Percentiles rank a stretch among this genome's conserved stretches.
phyloP scores from a whole-genome alignment of 2,113 vertebrate genomes.

The Paramormyrops kingsleyae region DNA sequence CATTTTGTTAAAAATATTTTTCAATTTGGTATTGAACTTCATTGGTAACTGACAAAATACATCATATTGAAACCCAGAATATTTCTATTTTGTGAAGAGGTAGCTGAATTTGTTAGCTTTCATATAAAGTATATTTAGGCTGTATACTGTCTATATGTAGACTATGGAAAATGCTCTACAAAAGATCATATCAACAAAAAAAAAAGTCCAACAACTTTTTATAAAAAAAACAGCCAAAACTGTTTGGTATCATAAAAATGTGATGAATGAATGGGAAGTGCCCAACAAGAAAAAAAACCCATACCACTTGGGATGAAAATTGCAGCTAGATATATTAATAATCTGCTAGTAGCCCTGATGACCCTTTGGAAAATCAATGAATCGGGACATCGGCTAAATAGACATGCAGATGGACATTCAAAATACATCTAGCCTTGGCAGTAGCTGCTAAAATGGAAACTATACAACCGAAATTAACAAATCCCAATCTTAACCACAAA shows the following conservation, averaged over 20 bases:
- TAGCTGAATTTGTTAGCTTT: not conserved
- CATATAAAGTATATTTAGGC: not conserved
- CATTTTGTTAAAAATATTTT: not conserved
- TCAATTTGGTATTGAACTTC: not conserved
- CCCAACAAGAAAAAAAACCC: not conserved
- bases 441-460: not conserved
- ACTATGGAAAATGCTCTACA: not conserved
- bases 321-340: not conserved
- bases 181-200: not conserved
- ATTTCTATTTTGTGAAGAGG: not conserved
- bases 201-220: not conserved
- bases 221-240: not conserved
- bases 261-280: too few relatives aligned
- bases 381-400: not conserved
- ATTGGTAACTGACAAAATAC: not conserved
- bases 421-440: not conserved
- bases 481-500: not conserved
- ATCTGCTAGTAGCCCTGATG: not conserved
- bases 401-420: not conserved
- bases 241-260: not conserved
- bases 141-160: not conserved
- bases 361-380: not conserved
- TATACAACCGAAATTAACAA: not conserved
- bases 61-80: not conserved
- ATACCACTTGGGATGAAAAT: not conserved